A percentile compares a stretch with the other conserved stretches of the same genome.
Conservation (phyloP, 2,113 vertebrate genomes). For the Ptilonorhynchus violaceus region DNA sequence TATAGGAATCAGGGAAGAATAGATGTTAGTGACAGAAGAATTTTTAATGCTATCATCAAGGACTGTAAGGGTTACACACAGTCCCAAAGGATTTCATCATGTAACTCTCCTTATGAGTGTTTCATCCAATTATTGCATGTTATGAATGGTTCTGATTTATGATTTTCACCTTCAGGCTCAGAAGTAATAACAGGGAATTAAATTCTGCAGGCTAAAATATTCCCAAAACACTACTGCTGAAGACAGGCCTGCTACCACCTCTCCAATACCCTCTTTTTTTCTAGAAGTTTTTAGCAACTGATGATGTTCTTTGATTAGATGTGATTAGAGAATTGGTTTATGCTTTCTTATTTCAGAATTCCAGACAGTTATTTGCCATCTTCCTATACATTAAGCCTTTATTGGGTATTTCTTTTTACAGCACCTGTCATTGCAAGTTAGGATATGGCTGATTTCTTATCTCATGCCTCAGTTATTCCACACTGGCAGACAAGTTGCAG, state of each 20-base stretch:
- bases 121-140: constrained; percentile 28
- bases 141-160: constrained; percentile 37
- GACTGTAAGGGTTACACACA: neutral
- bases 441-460: constrained; percentile 33
- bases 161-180: constrained; percentile 21
- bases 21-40: neutral
- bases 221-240: constrained; percentile 14
- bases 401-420: constrained; percentile 14
- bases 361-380: constrained; percentile 1
- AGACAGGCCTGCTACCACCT: neutral
- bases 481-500: neutral
- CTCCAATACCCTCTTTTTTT: neutral
- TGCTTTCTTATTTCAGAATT: constrained; percentile 25
- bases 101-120: constrained; percentile 25
- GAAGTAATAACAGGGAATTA: constrained; percentile 57
- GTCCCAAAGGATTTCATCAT: neutral
- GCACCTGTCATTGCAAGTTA: neutral
- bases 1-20: neutral
- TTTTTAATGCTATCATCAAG: neutral
- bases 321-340: constrained; percentile 15
- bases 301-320: constrained; percentile 12
- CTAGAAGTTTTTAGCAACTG: neutral
- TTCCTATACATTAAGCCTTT: constrained; percentile 22
- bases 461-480: constrained; percentile 24
- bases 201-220: constrained; percentile 34